Conservation (phyloP, 2,888 invertebrate genomes). For the Metalampra italica region DNA sequence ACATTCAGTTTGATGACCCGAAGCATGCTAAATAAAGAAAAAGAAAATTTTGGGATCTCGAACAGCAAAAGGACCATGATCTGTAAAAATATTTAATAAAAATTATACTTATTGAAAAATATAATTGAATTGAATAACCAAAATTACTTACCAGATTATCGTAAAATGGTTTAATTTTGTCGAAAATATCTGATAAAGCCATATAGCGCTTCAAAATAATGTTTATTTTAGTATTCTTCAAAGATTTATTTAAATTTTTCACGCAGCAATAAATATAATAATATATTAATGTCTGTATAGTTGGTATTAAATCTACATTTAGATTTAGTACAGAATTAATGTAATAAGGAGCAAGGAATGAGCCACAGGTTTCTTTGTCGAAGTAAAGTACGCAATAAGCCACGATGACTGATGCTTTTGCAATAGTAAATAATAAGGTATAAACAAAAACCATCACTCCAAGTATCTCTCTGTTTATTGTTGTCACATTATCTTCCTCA, state of each 20-base stretch:
- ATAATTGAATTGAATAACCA: too few species aligned
- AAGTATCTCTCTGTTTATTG: neutral
- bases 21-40: too few species aligned
- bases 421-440: neutral
- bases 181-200: neutral
- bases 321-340: neutral
- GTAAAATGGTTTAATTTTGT: neutral
- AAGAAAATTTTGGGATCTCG: too few species aligned
- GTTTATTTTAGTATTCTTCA: neutral
- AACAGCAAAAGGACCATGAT: too few species aligned
- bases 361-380: neutral
- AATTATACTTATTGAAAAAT: too few species aligned
- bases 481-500: neutral
- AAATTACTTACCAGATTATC: neutral
- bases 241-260: neutral
- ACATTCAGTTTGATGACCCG: too few species aligned
- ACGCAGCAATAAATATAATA: neutral
- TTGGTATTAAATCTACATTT: neutral
- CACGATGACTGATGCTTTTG: neutral
- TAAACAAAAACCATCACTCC: neutral
- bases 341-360: neutral
- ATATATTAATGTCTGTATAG: neutral
- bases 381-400: neutral
- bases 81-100: too few species aligned
- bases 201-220: slow-evolving; percentile 1